Evolutionary conservation across 2,113 vertebrate genomes (phyloP).

Genomic region (Syngnathus scovelli): DNA sequence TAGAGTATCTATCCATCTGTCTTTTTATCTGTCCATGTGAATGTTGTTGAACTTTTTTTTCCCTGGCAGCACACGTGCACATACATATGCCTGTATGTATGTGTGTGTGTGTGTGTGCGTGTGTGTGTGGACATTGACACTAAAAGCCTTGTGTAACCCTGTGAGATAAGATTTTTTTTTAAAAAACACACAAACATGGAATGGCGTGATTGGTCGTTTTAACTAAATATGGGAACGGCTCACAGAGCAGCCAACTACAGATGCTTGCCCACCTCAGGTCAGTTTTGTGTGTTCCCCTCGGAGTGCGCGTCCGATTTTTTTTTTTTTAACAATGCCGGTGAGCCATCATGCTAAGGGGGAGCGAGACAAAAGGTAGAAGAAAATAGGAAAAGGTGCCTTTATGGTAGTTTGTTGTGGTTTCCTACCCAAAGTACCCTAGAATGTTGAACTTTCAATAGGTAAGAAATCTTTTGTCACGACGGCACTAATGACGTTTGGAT

Average conservation of each 20-base stretch:
- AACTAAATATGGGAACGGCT: slow-evolving; percentile 15
- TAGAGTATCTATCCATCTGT: too few species aligned
- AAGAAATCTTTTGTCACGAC: background rate
- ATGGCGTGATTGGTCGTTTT: slow-evolving; percentile 48
- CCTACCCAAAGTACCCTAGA: slow-evolving; percentile 11
- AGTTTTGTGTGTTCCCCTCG: slow-evolving; percentile 1
- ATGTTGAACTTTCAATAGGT: background rate
- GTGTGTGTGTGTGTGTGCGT: background rate
- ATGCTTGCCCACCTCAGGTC: slow-evolving; percentile 12
- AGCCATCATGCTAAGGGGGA: slow-evolving; percentile 17
- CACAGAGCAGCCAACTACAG: slow-evolving; percentile 6
- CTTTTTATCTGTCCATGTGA: too few species aligned
- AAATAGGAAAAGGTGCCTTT: background rate
- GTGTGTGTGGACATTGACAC: slow-evolving; percentile 34
- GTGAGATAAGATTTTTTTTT: slow-evolving; percentile 46
- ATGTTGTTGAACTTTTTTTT: background rate
- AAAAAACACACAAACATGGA: slow-evolving; percentile 10
- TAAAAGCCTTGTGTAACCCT: slow-evolving; percentile 33
- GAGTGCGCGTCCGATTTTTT: slow-evolving; percentile 5
- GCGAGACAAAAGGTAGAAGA: slow-evolving; percentile 42
- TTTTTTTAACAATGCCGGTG: slow-evolving; percentile 43
- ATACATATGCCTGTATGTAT: background rate
- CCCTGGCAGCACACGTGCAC: background rate
- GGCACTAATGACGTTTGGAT: background rate
- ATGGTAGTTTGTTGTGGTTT: slow-evolving; percentile 16